Percentiles rank a stretch among this genome's conserved stretches.
phyloP scores from a whole-genome alignment of 2,888 invertebrate genomes.

The Boloria euphrosyne region DNA sequence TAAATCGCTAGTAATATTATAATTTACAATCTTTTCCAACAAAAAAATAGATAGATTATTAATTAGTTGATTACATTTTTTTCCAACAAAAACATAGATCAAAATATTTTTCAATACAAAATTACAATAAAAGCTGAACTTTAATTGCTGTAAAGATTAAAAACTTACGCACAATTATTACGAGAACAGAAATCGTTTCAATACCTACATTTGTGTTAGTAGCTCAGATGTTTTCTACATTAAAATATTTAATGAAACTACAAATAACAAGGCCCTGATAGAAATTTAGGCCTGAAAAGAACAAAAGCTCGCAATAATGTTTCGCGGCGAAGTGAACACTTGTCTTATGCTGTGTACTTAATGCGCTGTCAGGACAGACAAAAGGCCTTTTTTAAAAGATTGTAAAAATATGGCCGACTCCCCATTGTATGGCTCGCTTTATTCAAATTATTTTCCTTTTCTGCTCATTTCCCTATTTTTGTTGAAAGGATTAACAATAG shows the following conservation, averaged over 20 bases:
- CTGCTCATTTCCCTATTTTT: slow-evolving; percentile 76
- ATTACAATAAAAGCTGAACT: neutral
- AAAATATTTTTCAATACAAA: no score
- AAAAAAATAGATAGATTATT: no score
- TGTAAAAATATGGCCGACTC: slow-evolving; percentile 70
- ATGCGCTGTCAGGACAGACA: slow-evolving; percentile 73
- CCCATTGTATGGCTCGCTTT: slow-evolving; percentile 65
- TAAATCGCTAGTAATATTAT: no score
- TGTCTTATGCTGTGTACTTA: slow-evolving; percentile 69
- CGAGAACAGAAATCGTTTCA: slow-evolving; percentile 10
- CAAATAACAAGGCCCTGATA: slow-evolving; percentile 38
- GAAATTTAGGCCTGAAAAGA: slow-evolving; percentile 47
- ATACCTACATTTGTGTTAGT: slow-evolving; percentile 19
- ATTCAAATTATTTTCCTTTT: slow-evolving; percentile 71
- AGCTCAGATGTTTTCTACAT: slow-evolving; percentile 27
- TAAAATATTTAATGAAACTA: slow-evolving; percentile 16
- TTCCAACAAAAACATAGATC: no score
- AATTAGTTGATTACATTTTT: no score
- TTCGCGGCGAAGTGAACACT: slow-evolving; percentile 65
- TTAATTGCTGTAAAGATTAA: neutral
- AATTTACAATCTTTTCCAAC: no score
- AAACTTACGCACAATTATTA: neutral
- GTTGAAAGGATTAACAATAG: slow-evolving; percentile 77
- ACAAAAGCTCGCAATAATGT: slow-evolving; percentile 62
- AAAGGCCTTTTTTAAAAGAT: slow-evolving; percentile 67